Evolutionary conservation across 2,113 vertebrate species (phyloP).

Genomic region (Cheirogaleus medius): DNA sequence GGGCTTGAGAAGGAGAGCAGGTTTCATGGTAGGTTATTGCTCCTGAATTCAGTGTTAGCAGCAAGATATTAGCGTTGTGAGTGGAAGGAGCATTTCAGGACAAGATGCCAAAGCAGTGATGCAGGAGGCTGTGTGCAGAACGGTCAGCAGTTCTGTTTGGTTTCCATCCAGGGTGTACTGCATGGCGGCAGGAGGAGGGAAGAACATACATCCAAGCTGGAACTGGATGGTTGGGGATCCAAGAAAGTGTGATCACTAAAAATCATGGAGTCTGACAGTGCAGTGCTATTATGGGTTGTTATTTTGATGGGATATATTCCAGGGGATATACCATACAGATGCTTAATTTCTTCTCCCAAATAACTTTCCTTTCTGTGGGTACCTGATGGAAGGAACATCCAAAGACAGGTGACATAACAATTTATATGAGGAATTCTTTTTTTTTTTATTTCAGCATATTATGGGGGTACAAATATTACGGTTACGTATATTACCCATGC

Average conservation of each 20-base stretch:
- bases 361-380: background rate
- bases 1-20: background rate
- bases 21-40: background rate
- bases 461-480: too few species aligned
- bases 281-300: fast-evolving
- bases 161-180: background rate
- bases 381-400: background rate
- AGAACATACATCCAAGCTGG: fast-evolving
- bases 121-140: background rate
- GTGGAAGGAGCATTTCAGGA: background rate
- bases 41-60: background rate
- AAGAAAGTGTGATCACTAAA: background rate
- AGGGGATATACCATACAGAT: background rate
- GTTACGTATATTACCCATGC: too few species aligned
- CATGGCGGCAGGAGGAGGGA: fast-evolving
- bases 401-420: background rate
- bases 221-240: background rate
- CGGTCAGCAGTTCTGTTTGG: background rate
- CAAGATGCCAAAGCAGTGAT: fast-evolving
- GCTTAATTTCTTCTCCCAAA: background rate
- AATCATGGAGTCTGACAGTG: background rate
- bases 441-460: too few species aligned
- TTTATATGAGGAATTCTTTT: background rate
- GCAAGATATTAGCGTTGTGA: too few species aligned
- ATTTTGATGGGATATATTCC: background rate